Evolutionary conservation across 2,113 vertebrate genomes (phyloP).

Genomic region (Scopus umbretta): DNA sequence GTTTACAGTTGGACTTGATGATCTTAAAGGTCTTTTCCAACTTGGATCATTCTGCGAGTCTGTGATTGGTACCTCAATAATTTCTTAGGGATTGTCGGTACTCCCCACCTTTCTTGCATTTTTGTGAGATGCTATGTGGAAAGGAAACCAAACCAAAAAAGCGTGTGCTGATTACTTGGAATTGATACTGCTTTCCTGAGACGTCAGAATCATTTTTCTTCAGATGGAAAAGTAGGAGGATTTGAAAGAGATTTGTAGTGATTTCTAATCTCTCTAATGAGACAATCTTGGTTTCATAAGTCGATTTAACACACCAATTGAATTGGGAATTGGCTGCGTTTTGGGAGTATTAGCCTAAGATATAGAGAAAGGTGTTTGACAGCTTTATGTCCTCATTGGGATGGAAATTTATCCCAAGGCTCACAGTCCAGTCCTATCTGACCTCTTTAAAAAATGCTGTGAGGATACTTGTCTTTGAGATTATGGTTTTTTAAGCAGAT

Average conservation of each 20-base stretch:
- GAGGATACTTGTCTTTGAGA: not conserved
- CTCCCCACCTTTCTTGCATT: not conserved
- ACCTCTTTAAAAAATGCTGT: not conserved
- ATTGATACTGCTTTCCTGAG: not conserved
- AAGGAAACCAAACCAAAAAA: not conserved
- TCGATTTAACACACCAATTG: not conserved
- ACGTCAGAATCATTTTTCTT: not conserved
- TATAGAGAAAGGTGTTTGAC: not conserved
- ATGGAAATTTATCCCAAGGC: not conserved
- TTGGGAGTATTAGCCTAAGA: not conserved
- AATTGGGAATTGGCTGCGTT: not conserved
- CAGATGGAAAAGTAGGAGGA: not conserved
- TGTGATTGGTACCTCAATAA: not conserved
- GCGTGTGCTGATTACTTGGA: not conserved
- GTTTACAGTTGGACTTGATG: too few species aligned
- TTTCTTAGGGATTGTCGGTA: not conserved
- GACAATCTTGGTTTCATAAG: not conserved
- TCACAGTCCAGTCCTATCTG: not conserved
- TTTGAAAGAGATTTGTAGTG: not conserved
- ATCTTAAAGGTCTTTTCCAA: too few species aligned
- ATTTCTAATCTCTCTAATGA: not conserved
- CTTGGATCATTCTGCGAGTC: too few species aligned
- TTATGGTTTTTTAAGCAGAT: not conserved
- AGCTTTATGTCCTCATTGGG: not conserved
- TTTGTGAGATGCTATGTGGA: not conserved